Evolutionary conservation across 2,888 invertebrate species (phyloP), one percentile per base, ranked within the genome.

Genomic region (Danaus chrysippus): DNA sequence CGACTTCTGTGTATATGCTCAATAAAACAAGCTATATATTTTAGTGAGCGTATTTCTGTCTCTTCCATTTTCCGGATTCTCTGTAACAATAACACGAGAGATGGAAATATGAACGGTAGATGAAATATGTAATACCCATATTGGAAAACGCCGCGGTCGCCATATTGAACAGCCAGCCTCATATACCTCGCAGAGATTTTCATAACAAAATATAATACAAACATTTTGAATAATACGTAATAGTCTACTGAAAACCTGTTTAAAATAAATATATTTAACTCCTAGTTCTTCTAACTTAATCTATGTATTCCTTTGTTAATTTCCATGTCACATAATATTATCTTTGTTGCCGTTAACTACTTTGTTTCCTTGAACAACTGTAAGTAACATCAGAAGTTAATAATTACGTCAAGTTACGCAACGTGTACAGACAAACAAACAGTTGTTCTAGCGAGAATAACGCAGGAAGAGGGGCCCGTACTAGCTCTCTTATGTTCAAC

Each of bases 51-150:
- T 1, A 2, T 34, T 9, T 17, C 15, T 54, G 49, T 13, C 62
- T 12, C 41, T 67, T 80, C 79, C 57, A 76, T 54, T 3, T 8
- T 44, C 17, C 5, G 65, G 54, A 17, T 13, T 66, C 67, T 10
- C 10, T 63, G 74, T 58, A 64, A 62, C 70, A 66, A 64, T 70
- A 66, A 73, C 73, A 73, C 68, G 73, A 72, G 75, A 74, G 78
- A 81, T 78, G 78, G 79, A 76, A 76, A 79, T 73, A 71, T 70
- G 72, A 75, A 77, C 79, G 78, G 75, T 68, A 73, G 74, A 76
- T 87, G 83, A 87, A 87, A 88, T 88, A 88, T 86, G 87, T 82
- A 87, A 83, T 82, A 83, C 84, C 87, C 90, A 88, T 89, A 91
- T 91, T 91, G 90, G 84, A 70, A 66, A 72, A 73, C 73, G 74